Evolutionary conservation across 2,888 invertebrate genomes (phyloP).

Genomic region (Hedya salicella): DNA sequence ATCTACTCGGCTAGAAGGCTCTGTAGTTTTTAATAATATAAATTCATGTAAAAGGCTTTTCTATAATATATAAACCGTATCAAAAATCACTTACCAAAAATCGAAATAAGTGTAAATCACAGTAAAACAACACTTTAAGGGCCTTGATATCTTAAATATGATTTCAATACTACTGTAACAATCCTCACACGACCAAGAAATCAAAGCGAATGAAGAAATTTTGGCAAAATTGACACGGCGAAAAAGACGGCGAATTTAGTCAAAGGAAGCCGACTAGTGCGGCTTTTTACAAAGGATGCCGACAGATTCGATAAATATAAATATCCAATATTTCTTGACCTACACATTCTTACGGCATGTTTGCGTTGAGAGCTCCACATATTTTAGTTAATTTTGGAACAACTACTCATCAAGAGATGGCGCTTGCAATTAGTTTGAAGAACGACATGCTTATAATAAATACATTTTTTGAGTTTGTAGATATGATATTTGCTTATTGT

Average conservation of each 20-base stretch:
- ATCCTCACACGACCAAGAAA: background rate
- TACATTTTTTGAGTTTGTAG: no score
- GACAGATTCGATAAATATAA: slow-evolving; percentile 21
- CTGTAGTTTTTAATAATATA: no score
- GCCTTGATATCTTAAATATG: no score
- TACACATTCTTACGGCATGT: background rate
- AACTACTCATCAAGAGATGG: slow-evolving; percentile 50
- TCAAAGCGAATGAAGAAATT: slow-evolving; percentile 4
- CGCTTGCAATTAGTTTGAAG: background rate
- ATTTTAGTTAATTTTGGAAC: slow-evolving; percentile 38
- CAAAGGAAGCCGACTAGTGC: slow-evolving; percentile 39
- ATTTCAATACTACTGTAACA: background rate
- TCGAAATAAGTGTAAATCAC: background rate
- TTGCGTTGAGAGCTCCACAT: background rate
- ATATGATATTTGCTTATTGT: no score
- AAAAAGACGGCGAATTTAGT: slow-evolving; percentile 19
- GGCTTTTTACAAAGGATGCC: slow-evolving; percentile 33
- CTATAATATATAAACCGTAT: no score
- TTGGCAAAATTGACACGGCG: background rate
- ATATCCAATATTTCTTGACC: slow-evolving; percentile 15
- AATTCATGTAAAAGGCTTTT: no score
- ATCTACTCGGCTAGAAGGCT: no score
- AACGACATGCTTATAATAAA: background rate
- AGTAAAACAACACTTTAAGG: background rate
- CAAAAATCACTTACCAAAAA: slow-evolving; percentile 20